Base-by-base conservation (phyloP, 23 tunicate species). In the Corella eumyota region DNA sequence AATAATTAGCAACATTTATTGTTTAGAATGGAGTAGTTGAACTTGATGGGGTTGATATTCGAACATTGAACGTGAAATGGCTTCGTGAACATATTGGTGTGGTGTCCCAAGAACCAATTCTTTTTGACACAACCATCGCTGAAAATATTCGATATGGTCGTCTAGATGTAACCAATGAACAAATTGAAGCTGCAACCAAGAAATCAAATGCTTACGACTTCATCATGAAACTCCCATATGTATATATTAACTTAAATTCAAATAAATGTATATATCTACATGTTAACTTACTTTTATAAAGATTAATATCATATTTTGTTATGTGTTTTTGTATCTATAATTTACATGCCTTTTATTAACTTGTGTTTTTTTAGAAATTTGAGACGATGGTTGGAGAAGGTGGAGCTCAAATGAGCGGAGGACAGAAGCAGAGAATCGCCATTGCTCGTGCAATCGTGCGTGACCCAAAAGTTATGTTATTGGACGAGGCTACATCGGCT, bases 371-470 rank as follows among this genome's bases (percentile, higher is more conserved):
- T n/a, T 48, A 88, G 96, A 88, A 88, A 88, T 79, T 88, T 56
- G 95, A 92, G n/a, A 92, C 98, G 5, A 60, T 81, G 72, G 98
- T 92, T 15, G 98, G 98, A 34, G 98, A 92, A 62, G 98, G 98
- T 4, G 98, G 98, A 1, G 98, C 93, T 6, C 91, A 82, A 53
- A 82, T 92, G 86, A 75, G 85, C 36, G 98, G 98, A 17, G 98
- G 98, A 27, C 98, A 92, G 62, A 92, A 92, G 50, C 98, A 92
- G 46, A 52, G 98, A 32, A 92, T 92, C 30, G 98, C 98, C 6
- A 92, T 92, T 31, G 98, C 98, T 52, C 81, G 98, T 11, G 98
- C 98, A 3, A 82, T 92, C 29, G 93, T 92, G 0, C 77, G 98
- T 15, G 74, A 92, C 64, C 98, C 98, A 13, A 81, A 81, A 63